Base-by-base conservation (phyloP, 2,113 vertebrate genomes). In the Prinia subflava region DNA sequence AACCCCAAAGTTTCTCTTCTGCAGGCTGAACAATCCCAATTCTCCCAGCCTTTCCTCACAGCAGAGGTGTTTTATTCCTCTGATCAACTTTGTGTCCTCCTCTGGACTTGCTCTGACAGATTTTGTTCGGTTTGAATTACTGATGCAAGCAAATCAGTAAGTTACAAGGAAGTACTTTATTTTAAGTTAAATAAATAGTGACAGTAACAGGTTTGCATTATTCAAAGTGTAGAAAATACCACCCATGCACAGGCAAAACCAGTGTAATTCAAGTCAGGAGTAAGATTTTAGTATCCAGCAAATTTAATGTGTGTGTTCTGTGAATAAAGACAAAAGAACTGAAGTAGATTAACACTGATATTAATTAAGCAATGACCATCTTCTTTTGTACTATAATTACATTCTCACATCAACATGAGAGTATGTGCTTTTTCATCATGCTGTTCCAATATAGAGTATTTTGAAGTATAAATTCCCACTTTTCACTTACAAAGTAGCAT, bases 181-280 rank as follows among this genome's bases (percentile, higher is more conserved):
- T 97, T 93, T 90, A 92, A 91, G 39, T 88, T 79, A 89, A 95
- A 93, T 96, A 96, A 96, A 92, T 89, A 92, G 71, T 85, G 77
- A 94, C 90, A 83, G 62, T 89, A 91, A 93, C 68, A 92, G 88
- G 64, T 78, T 86, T 92, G 74, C 75, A 79, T 87, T 92, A 91
- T 78, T 76, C 53, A 33, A 91, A 97, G 87, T 95, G 70, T 92
- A 94, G 89, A 97, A 97, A 97, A 87, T 88, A 56, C 77, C 75
- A 93, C 68, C 67, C 83, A 68, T 76, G 68, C 86, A 89, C 88
- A 95, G 75, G 93, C 74, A 85, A 90, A 92, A 74, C 15, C 82
- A 94, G 64, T 73, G 33, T 88, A 77, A 83, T 89, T 92, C 90
- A 80, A 95, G 83, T 92, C 83, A 81, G 56, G 47, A 94, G 4